Base-by-base conservation (phyloP, 2,888 invertebrate genomes). In the Digitonthophagus gazella region DNA sequence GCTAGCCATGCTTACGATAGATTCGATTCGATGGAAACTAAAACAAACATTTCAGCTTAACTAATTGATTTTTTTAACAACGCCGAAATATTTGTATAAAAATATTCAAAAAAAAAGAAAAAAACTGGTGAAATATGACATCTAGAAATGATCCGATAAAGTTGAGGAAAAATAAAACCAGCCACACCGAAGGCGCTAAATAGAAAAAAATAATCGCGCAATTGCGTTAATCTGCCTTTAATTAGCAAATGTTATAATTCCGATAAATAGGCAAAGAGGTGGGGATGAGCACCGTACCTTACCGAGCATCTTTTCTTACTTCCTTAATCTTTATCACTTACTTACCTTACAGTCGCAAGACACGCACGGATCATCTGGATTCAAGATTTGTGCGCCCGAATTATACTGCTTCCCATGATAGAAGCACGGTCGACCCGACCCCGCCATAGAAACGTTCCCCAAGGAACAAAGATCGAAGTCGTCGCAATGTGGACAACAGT, bases 331-430 rank as follows among this genome's bases (percentile, higher is more conserved):
- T 44, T 57, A 14, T 1, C 61, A 61, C n/a, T 61, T 71, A 81
- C 86, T 86, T 86, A 90, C 91, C 88, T 90, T 89, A 85, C 91
- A 91, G 84, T 88, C 88, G 85, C 90, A 90, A 76, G 89, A 87
- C 83, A 89, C 88, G 86, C 90, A 90, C 75, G 88, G 87, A 80
- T 88, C 89, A 78, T 87, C 85, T 73, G 87, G 85, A 75, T 88
- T 86, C 77, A 84, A 83, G 83, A 88, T 87, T 74, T 86, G 84
- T 74, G 86, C 85, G 73, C 88, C 88, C 70, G 87, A 86, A 72
- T 85, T 84, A 77, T 88, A 87, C 72, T 85, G 84, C 78, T 86
- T 86, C 72, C 87, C 89, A 75, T 85, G 84, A 78, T 86, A 88
- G 67, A 86, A 86, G 81, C 88, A 90, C 76, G 90, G 88, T 81